Evolutionary conservation across 2,888 invertebrate species (phyloP).

Genomic region (Hecatera dysodea): DNA sequence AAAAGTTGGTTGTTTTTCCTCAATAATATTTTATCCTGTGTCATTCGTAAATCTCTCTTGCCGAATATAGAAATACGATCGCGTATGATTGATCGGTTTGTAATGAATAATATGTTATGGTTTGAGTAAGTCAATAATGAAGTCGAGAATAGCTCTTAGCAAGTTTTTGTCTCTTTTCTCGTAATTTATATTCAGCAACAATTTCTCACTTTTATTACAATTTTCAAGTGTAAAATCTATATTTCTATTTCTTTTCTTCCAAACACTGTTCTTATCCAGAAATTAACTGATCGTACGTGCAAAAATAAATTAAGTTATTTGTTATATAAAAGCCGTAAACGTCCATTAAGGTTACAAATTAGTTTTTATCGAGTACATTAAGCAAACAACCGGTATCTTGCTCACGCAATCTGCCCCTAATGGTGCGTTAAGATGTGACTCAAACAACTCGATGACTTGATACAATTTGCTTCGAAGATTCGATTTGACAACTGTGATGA

Average conservation of each 20-base stretch:
- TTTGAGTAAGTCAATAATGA: background rate
- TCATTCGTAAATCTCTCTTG: constrained; percentile 21
- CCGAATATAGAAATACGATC: constrained; percentile 12
- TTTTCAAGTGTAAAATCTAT: background rate
- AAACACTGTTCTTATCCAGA: background rate
- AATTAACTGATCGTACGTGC: background rate
- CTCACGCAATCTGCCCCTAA: constrained; percentile 87
- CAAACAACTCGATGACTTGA: constrained; percentile 84
- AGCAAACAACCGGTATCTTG: constrained; percentile 84
- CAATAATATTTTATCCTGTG: constrained; percentile 12
- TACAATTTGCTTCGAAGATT: constrained; percentile 78
- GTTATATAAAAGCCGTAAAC: constrained; percentile 28
- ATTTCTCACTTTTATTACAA: background rate
- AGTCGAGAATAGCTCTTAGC: background rate
- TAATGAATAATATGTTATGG: constrained; percentile 1
- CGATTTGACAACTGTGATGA: constrained; percentile 70
- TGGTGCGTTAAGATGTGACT: constrained; percentile 87
- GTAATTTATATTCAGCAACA: no score
- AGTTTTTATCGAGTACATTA: constrained; percentile 87
- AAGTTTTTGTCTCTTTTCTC: background rate
- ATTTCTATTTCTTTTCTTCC: no score
- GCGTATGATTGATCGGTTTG: background rate
- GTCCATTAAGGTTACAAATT: constrained; percentile 77
- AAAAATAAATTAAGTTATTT: constrained; percentile 27
- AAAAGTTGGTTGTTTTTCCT: constrained; percentile 6